A percentile compares a stretch with the other conserved stretches of the same genome.
Conservation (phyloP, 2,113 vertebrate genomes). For the Irena cyanogastra region DNA sequence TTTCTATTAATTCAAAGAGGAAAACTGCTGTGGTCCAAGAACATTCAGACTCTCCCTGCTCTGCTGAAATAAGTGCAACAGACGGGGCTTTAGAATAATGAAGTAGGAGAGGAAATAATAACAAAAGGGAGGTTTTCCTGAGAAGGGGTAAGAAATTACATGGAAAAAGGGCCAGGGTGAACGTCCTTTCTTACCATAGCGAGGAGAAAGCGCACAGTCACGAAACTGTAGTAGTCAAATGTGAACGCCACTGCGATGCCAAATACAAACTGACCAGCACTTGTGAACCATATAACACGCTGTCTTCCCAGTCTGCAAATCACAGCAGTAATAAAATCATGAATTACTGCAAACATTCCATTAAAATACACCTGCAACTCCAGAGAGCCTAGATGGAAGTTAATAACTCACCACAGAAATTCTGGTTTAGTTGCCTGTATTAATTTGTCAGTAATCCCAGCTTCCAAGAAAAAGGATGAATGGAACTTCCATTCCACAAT, state of each 20-base stretch:
- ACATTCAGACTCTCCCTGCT: constrained; percentile 60
- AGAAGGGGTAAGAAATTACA: constrained; percentile 1
- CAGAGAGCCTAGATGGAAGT: neutral
- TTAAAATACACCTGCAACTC: neutral
- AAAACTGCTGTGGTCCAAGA: constrained; percentile 56
- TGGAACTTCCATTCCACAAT: neutral
- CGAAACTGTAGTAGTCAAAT: constrained; percentile 83
- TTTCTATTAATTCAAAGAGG: constrained; percentile 63
- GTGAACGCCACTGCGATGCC: constrained; percentile 82
- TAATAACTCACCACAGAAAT: neutral
- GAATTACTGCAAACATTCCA: neutral
- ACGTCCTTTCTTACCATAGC: constrained; percentile 82
- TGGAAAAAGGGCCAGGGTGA: neutral
- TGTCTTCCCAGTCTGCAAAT: constrained; percentile 82
- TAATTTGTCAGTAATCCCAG: neutral
- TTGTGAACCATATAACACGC: constrained; percentile 82
- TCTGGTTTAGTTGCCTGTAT: neutral
- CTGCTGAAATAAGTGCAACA: constrained; percentile 64
- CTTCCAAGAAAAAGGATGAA: neutral
- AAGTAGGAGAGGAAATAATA: constrained; percentile 16
- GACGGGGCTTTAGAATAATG: constrained; percentile 52
- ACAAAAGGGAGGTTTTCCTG: constrained; percentile 38
- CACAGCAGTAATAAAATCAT: neutral
- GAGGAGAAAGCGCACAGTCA: constrained; percentile 83
- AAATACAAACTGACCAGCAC: constrained; percentile 80